Base-by-base conservation (phyloP, 2,113 vertebrate genomes). In the Tetrao urogallus region DNA sequence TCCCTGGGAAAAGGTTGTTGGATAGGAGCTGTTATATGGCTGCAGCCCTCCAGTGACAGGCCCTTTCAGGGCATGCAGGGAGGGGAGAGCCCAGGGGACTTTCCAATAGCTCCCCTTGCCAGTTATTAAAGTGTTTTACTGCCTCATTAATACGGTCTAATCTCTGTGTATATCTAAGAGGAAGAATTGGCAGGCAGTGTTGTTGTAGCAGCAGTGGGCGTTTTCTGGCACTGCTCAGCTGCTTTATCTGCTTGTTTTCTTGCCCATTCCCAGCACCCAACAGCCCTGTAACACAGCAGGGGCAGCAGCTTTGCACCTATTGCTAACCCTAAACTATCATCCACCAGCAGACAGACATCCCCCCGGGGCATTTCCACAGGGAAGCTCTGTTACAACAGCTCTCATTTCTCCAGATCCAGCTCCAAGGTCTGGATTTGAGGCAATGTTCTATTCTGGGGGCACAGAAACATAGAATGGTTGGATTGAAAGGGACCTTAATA, bases 71-170 rank as follows among this genome's bases (percentile, higher is more conserved):
- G 92, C 56, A 63, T 0, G 0, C 9, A 58, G 90, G 82, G 69
- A 95, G 82, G 82, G 57, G 86, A 91, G 92, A 93, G 70, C 93
- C 73, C 93, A 56, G 65, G 76, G 61, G 96, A 90, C 60, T 52
- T 88, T 86, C 88, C 86, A 94, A 81, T 83, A 96, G 89, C 56
- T 74, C 86, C 64, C 82, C 74, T 78, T 83, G 82, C 65, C 86
- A 88, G 80, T 77, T 91, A 88, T 83, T 93, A 83, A 93, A 93
- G 80, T 91, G 69, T 94, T 96, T 96, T 94, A 96, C 90, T 78
- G 90, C 90, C 93, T 96, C 20, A n/a, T 94, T 92, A 95, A 88
- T 65, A 52, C 83, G 50, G 56, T 13, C 86, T 96, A 94, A 96
- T 96, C 92, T 96, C 86, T 74, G 47, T 67, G 69, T 81, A 60